Base-by-base conservation (phyloP, 2,113 vertebrate species). In the Hypomesus transpacificus region DNA sequence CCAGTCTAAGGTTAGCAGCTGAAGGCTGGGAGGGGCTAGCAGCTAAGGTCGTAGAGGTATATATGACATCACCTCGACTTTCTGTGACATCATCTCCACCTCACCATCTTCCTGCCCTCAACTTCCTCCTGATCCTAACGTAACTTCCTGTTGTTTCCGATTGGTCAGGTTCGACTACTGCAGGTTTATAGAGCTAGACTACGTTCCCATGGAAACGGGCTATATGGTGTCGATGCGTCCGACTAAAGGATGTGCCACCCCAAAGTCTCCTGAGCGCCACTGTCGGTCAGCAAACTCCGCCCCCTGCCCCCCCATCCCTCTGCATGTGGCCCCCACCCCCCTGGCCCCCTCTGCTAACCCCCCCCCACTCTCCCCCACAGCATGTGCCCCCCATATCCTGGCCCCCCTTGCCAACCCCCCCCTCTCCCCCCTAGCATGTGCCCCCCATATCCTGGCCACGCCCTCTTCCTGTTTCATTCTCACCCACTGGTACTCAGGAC, bases 181-280 rank as follows among this genome's bases (percentile, higher is more conserved):
- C 91, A 91, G 88, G 88, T 93, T 92, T 84, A 91, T 92, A 85
- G 92, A 93, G 73, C 86, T 92, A 89, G 92, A 93, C 90, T 91
- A 93, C 89, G 88, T 89, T 65, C 91, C 92, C 79, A 92, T 92
- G 92, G 92, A 92, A 89, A 84, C 90, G 66, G 90, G 85, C 76
- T 91, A 87, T 81, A 91, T 93, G 92, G 90, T 92, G 70, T 93
- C 92, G 77, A 92, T 93, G 92, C 91, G 90, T 50, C 91, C 90
- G 17, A 92, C 90, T 77, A 89, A 90, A 89, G 89, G 90, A 88
- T 88, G 82, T 74, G 20, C 46, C n/a, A 13, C 58, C 21, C 51
- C 68, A 52, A 82, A 88, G 84, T 88, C 89, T 66, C 89, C 89
- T 31, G 91, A 93, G 66, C 88, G 77, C 16, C 87, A 90, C 70